Evolutionary conservation across 2,888 invertebrate genomes (phyloP), one percentile per base, ranked within the genome.

Genomic region (Chrysolina oricalcia): DNA sequence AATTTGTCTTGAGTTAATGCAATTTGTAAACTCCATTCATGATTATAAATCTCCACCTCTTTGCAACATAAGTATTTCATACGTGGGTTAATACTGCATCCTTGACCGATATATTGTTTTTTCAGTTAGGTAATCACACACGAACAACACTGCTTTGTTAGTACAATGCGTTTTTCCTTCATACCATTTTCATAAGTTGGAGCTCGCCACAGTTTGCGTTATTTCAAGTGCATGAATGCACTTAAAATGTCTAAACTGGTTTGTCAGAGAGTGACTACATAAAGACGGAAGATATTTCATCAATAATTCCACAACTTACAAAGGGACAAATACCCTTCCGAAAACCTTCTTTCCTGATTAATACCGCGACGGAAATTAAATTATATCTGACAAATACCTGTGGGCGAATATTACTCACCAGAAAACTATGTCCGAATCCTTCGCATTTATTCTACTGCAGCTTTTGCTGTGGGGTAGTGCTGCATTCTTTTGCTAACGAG

Each of bases 31-130:
- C 64, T 76, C 59, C 70, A 72, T 75, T 75, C 75, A 75, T 75
- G 70, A 72, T 69, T 48, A 70, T 75, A 75, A 75, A 75, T 69
- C 69, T 75, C 70, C 72, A 70, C 72, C 75, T 76, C 75, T 76
- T 73, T 73, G 75, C 75, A 76, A 66, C 70, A 62, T 46, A 62
- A 76, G 70, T 64, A 70, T 74, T 74, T 74, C 66, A 74, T 66
- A 76, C 75, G 75, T 76, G 75, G 75, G 75, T 70, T 76, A 73
- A 76, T 76, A 66, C 62, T 72, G 21, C 43, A 70, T 73, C 75
- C 75, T 76, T 76, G 75, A 76, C 75, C 75, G 75, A 76, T 72
- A 76, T 76, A 65, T 62, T 46, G 66, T 76, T 76, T 76, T 76
- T 76, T 76, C 70, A 69, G 70, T 73, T 76, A 64, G 53, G 69